Conservation (phyloP, 2,797 vertebrate species). For the Leucoraja ocellata region DNA sequence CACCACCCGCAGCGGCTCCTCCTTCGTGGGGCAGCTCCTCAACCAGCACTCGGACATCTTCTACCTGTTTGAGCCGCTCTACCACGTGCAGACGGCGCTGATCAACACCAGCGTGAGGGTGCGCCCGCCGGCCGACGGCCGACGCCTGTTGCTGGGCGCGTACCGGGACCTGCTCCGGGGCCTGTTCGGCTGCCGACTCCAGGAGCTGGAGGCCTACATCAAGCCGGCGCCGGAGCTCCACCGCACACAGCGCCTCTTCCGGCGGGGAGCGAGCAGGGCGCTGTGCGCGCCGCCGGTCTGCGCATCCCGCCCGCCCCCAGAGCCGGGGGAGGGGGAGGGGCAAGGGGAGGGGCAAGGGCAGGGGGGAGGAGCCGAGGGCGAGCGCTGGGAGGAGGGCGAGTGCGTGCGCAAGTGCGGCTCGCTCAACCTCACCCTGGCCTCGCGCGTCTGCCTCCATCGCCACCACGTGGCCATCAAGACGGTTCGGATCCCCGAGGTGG, state of each 20-base stretch:
- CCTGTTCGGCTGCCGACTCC: slow-evolving; percentile 82
- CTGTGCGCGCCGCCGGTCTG: slow-evolving; percentile 81
- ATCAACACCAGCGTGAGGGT: slow-evolving; percentile 47
- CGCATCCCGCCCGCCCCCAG: slow-evolving; percentile 52
- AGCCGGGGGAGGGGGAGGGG: slow-evolving; percentile 49
- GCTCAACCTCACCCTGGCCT: slow-evolving; percentile 78
- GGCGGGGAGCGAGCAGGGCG: slow-evolving; percentile 80
- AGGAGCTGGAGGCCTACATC: slow-evolving; percentile 89
- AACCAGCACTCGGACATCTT: slow-evolving; percentile 92
- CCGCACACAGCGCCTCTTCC: slow-evolving; percentile 79
- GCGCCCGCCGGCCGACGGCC: slow-evolving; percentile 59
- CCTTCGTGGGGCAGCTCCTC: slow-evolving; percentile 87
- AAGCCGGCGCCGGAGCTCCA: slow-evolving; percentile 79
- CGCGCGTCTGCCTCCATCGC: slow-evolving; percentile 72
- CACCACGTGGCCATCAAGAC: slow-evolving; percentile 87
- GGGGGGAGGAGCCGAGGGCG: not conserved
- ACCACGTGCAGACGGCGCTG: slow-evolving; percentile 83
- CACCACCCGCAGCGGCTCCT: slow-evolving; percentile 85
- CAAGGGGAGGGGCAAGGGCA: too few species aligned
- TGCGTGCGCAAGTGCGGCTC: slow-evolving; percentile 77
- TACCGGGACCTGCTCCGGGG: slow-evolving; percentile 82
- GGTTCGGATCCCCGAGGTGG: slow-evolving; percentile 80
- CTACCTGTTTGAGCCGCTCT: slow-evolving; percentile 92
- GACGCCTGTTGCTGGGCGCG: slow-evolving; percentile 81
- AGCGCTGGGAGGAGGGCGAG: slow-evolving; percentile 70